phyloP scores from a whole-genome alignment of 2,113 vertebrate species.

The Balaeniceps rex region DNA sequence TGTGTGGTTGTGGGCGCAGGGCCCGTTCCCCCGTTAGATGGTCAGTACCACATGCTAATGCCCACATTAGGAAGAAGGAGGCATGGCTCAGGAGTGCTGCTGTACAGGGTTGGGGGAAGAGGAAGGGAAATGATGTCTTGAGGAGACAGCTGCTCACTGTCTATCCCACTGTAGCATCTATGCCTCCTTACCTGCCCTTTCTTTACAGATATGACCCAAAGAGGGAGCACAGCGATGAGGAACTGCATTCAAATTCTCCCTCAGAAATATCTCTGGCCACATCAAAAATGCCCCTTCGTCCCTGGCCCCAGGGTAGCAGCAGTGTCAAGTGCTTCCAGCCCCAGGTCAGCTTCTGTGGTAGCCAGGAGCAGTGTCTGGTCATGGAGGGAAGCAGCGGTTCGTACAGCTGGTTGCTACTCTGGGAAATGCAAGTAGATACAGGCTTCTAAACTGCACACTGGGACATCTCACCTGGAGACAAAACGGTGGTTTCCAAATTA shows the following conservation, averaged over 20 bases:
- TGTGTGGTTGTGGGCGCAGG: rapidly evolving
- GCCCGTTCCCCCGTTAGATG: rapidly evolving
- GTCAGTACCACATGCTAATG: background rate
- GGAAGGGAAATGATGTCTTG: background rate
- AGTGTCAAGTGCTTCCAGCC: background rate
- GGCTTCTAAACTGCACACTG: background rate
- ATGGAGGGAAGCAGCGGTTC: background rate
- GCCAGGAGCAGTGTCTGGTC: background rate
- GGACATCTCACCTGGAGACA: background rate
- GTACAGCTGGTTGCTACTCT: background rate
- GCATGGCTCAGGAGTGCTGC: background rate
- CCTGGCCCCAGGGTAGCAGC: background rate
- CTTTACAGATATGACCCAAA: background rate
- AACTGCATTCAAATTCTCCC: background rate
- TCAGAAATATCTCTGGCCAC: background rate
- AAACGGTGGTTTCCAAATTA: background rate
- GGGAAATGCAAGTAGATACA: background rate
- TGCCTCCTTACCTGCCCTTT: background rate
- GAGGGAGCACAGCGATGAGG: background rate
- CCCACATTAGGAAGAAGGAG: background rate
- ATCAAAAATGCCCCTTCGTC: background rate
- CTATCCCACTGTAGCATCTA: background rate
- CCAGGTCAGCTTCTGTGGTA: background rate
- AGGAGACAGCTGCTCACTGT: background rate
- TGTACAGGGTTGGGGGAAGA: background rate